Base-by-base conservation (phyloP, 1,140 invertebrate species). In the Bombus affinis region DNA sequence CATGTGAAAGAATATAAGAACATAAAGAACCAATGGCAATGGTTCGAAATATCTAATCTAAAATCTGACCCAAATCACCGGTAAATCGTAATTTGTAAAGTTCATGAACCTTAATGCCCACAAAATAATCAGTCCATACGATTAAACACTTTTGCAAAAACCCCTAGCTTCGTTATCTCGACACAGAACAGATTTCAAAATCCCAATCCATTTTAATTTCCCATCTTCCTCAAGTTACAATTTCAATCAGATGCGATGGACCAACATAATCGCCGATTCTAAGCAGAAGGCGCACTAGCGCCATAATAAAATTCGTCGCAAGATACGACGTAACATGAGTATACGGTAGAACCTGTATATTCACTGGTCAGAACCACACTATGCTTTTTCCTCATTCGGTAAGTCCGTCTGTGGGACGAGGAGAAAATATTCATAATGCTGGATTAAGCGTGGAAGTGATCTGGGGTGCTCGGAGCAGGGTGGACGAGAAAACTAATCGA, bases 401-500 rank as follows among this genome's bases (percentile, higher is more conserved):
- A 39, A 32, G 53, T 18, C 65, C 47, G 18, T 32, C n/a, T 35
- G 47, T 59, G 68, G 53, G 89, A 90, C 83, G 77, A 91, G 70
- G 86, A 91, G 92, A 89, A 91, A 92, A 93, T 93, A 93, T 93
- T 93, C 92, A 93, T 92, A 93, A 93, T 92, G 90, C 91, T 87
- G 91, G 92, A 93, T 93, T 92, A 92, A 92, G 75, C 90, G 89
- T 86, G 88, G 82, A 85, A 90, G 89, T 86, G 83, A 77, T 66
- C 85, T 68, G 59, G 74, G 39, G 6, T 28, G 68, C 37, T 28
- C 12, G 22, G 37, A 68, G 44, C 75, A 71, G 86, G 91, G 88
- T 89, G 88, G 84, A 88, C 89, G 83, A 86, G 86, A 91, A 91
- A 93, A 93, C 91, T 93, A 93, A 93, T 93, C 92, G 92, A 92